Percentiles rank a stretch among this genome's conserved stretches.
Conservation (phyloP, 2,888 invertebrate species). For the Drosophila paranaensis region DNA sequence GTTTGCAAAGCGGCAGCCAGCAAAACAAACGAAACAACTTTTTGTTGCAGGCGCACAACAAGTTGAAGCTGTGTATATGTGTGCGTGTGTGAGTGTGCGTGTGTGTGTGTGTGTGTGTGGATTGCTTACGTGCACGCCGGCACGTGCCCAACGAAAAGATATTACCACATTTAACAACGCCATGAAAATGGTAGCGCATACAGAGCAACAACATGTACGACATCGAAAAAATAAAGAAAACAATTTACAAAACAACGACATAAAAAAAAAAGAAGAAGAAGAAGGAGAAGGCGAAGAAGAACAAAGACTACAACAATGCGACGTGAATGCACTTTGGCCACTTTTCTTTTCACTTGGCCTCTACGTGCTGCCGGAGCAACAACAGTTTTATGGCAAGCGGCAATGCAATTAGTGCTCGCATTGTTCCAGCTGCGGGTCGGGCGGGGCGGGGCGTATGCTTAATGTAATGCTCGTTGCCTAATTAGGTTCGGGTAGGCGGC, state of each 20-base stretch:
- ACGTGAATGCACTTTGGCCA: conserved; percentile 49
- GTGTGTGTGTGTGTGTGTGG: conserved; percentile 15
- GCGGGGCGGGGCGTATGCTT: conserved; percentile 56
- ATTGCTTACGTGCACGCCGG: conserved; percentile 52
- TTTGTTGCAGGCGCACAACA: conserved; percentile 36
- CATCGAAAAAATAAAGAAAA: conserved; percentile 28
- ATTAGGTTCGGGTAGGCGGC: conserved; percentile 11
- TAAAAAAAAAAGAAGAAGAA: background rate
- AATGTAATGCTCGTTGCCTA: conserved; percentile 39
- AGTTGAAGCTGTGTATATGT: conserved; percentile 21
- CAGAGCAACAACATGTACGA: conserved; percentile 37
- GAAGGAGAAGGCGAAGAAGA: background rate
- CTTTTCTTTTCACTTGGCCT: conserved; percentile 53
- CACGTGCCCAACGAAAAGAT: conserved; percentile 60
- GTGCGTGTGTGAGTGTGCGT: background rate
- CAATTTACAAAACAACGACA: conserved; percentile 28
- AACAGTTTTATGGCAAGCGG: conserved; percentile 45
- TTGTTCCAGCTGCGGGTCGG: conserved; percentile 28
- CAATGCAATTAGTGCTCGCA: conserved; percentile 54
- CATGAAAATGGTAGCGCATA: conserved; percentile 42
- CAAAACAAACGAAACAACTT: conserved; percentile 47
- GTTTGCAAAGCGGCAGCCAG: conserved; percentile 35
- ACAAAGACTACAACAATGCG: conserved; percentile 19
- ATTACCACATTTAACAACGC: conserved; percentile 65
- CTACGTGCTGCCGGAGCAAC: conserved; percentile 36